Base-by-base conservation (phyloP, 2,888 invertebrate species). In the Euplagia quadripunctaria region DNA sequence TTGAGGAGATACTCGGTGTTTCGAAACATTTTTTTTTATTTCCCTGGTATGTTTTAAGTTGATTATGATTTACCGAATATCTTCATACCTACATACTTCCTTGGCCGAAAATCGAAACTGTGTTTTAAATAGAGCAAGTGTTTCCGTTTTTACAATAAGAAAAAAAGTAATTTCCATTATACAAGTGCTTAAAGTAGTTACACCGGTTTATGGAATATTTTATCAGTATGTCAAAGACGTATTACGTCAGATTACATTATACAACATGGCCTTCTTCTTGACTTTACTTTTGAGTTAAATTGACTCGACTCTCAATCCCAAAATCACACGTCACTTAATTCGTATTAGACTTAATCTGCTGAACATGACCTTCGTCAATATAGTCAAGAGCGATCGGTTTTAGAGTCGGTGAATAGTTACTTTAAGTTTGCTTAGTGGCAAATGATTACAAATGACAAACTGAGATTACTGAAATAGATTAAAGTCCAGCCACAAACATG, bases 151-250 rank as follows among this genome's bases (percentile, higher is more conserved):
- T 20, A n/a, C 58, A 58, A 20, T 20, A 61, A n/a, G 17, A 55
- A 58, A 58, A 61, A 31, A 31, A 61, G 43, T 14, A 61, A 31
- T 20, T 61, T 61, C 1, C 31, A 61, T 61, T 31, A 14, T 61
- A 20, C 61, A 61, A 61, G 61, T 61, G 12, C 31, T 31, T 31
- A 6, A 58, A 61, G 31, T 31, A 61, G 61, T 31, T 14, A 31
- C 61, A 61, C 31, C 14, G 61, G 61, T 31, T 61, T 61, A 2
- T 31, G 31, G 31, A 58, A 20, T 61, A 7, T 61, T 31, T 61
- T 61, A 61, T 31, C 61, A 31, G 61, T 61, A 61, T 61, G 61
- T 61, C 61, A 61, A 61, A 61, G 61, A 61, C 61, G 61, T 14
- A 61, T 61, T 61, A 61, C 61, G 61, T 61, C 61, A 61, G 61